Evolutionary conservation across 2,888 invertebrate species (phyloP).

Genomic region (Himalopsyche japonica): DNA sequence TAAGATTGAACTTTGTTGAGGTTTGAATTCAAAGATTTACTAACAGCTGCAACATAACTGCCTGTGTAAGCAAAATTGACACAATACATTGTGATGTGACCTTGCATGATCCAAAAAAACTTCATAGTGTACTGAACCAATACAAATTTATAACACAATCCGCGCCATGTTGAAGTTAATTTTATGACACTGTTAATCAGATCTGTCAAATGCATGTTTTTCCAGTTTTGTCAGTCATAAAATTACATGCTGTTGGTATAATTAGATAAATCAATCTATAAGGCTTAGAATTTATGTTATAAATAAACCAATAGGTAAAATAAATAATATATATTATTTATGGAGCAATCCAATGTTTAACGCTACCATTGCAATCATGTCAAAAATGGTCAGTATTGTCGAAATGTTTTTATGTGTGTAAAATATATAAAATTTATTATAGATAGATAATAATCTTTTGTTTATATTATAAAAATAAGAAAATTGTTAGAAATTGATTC

Average conservation of each 20-base stretch:
- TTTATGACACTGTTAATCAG: no score
- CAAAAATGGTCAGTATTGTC: constrained; percentile 14
- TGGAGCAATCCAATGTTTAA: background rate
- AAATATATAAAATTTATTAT: background rate
- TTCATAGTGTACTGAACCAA: no score
- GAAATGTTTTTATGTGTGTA: background rate
- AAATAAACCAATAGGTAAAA: background rate
- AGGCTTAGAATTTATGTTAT: background rate
- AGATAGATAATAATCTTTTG: background rate
- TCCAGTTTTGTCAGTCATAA: no score
- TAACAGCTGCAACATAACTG: no score
- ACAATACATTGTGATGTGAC: no score
- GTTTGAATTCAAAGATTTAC: no score
- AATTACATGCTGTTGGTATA: background rate
- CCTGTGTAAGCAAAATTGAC: no score
- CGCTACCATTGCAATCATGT: constrained; percentile 7
- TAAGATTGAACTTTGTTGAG: no score
- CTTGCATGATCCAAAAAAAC: no score
- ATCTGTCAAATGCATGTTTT: no score
- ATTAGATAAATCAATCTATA: background rate
- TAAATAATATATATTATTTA: background rate
- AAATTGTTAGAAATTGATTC: constrained; percentile 11
- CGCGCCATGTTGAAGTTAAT: no score
- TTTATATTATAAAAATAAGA: background rate
- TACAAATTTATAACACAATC: no score